Percentiles rank a stretch among this genome's conserved stretches.
phyloP scores from a whole-genome alignment of 2,113 vertebrate species.

The Opisthocomus hoazin region DNA sequence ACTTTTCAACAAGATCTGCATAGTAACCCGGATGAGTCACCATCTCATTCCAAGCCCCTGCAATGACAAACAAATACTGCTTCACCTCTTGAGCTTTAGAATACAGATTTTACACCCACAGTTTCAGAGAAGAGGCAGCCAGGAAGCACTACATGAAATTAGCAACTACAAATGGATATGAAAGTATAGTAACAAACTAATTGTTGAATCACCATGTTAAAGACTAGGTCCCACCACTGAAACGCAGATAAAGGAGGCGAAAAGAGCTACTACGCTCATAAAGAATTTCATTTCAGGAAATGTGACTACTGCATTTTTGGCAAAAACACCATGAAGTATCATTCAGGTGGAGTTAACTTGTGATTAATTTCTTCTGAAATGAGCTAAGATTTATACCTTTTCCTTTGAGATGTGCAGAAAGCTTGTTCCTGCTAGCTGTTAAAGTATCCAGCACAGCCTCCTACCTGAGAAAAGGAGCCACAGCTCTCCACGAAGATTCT shows the following conservation, averaged over 20 bases:
- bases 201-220: background rate
- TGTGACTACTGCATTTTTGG: background rate
- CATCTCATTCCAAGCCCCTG: conserved; percentile 96
- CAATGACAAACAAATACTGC: background rate
- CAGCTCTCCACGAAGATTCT: conserved; percentile 88
- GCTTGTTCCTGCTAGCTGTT: background rate
- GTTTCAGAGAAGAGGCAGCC: background rate
- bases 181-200: background rate
- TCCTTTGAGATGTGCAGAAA: background rate
- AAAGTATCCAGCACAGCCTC: background rate
- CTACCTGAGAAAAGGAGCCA: conserved; percentile 93
- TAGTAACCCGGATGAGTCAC: conserved; percentile 91
- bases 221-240: background rate
- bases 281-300: background rate
- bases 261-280: background rate
- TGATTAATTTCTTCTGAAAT: background rate
- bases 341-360: background rate
- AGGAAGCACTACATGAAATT: background rate
- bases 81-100: background rate
- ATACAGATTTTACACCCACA: background rate
- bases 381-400: background rate
- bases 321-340: background rate
- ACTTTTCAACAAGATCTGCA: conserved; percentile 84
- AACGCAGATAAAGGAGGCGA: background rate
- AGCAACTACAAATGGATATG: background rate